phyloP scores from a whole-genome alignment of 2,888 invertebrate species.

The Geotrupes spiniger region DNA sequence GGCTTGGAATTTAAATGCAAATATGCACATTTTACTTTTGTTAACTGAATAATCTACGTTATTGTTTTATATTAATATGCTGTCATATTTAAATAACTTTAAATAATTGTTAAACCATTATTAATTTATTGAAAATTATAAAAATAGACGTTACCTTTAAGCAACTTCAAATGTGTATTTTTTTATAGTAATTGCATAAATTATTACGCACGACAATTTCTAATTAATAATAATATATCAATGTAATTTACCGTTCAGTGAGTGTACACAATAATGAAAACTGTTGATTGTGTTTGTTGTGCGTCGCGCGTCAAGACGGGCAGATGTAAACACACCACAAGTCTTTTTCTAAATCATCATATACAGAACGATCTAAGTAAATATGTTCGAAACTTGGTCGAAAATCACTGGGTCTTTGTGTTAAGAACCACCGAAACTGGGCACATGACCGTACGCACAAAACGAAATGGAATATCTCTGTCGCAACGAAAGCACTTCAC shows the following conservation, averaged over 20 bases:
- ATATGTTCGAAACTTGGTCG: constrained; percentile 8
- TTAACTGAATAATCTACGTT: too few species aligned
- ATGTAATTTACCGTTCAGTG: constrained; percentile 15
- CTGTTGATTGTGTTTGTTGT: constrained; percentile 17
- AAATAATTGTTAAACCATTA: too few species aligned
- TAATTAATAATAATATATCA: neutral
- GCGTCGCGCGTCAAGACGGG: constrained; percentile 12
- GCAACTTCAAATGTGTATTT: too few species aligned
- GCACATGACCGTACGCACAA: constrained; percentile 13
- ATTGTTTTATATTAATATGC: too few species aligned
- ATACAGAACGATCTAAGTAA: neutral
- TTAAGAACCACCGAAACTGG: constrained; percentile 15
- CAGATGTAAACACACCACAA: constrained; percentile 18
- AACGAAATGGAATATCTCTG: constrained; percentile 11
- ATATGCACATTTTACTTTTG: too few species aligned
- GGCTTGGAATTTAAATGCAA: too few species aligned
- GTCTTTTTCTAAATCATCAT: constrained; percentile 1
- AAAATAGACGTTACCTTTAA: too few species aligned
- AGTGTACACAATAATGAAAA: constrained; percentile 15
- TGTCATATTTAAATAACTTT: too few species aligned
- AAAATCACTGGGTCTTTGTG: constrained; percentile 14
- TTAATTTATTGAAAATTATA: too few species aligned
- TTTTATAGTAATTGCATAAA: too few species aligned
- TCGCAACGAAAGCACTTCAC: constrained; percentile 28
- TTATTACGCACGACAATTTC: constrained; percentile 8